Base-by-base conservation (phyloP, 2,113 vertebrate species). In the Perccottus glenii region DNA sequence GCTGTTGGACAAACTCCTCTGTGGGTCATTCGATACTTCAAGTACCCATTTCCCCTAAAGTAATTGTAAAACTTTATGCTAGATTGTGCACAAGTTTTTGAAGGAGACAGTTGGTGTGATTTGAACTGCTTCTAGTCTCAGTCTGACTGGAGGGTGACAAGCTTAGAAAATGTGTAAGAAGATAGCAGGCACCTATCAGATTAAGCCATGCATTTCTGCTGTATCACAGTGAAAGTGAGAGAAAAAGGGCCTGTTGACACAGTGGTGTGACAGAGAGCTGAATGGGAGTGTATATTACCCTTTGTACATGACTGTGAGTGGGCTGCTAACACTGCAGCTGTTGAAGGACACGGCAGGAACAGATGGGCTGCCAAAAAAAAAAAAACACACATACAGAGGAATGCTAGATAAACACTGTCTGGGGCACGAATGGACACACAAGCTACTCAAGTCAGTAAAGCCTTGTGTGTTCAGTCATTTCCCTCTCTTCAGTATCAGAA, bases 321-420 rank as follows among this genome's bases (percentile, higher is more conserved):
- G 76, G 78, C 9, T 50, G 71, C 60, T 35, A 43, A 65, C 72
- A 49, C 64, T 77, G 75, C 82, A 86, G 80, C 84, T 85, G 84
- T 72, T 85, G 84, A 82, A 76, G 68, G 82, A 83, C 78, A 73
- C 5, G 57, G 55, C 45, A 15, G 49, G 67, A 83, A 75, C 87
- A 88, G 84, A 88, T 87, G 84, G 73, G 33, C 32, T 48, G 42
- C 14, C 5, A 36, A 32, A 57, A 71, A 70, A 61, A n/a, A n/a
- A n/a, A n/a, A n/a, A n/a, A n/a, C n/a, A 19, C 2, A 53, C 15
- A 44, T 2, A 65, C 36, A 64, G 0, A 5, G n/a, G 51, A 53
- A 75, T 49, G 61, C 45, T 43, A 60, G 38, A 77, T 12, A 53
- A 40, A 46, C 49, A 70, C 51, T 64, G 70, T 59, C 6, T 56